Conservation (phyloP, 2,888 invertebrate species). For the Bellardia pandia region DNA sequence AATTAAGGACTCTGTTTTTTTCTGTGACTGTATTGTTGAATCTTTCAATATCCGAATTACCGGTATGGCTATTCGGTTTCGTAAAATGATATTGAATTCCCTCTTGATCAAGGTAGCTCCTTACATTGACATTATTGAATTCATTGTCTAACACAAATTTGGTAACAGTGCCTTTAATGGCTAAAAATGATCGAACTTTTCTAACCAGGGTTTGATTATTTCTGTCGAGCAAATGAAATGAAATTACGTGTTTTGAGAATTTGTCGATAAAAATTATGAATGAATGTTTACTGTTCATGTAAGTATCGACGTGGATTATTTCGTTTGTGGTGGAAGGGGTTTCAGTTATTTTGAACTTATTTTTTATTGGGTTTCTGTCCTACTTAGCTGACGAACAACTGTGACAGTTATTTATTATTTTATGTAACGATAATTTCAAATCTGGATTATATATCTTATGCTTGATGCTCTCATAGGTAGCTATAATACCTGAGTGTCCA, state of each 20-base stretch:
- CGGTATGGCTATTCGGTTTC: conserved; percentile 56
- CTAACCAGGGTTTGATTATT: not conserved
- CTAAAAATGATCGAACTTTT: conserved; percentile 49
- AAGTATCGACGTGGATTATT: not conserved
- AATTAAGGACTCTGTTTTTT: conserved; percentile 42
- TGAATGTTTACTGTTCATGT: conserved; percentile 12
- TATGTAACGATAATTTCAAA: not conserved
- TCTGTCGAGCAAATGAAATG: conserved; percentile 43
- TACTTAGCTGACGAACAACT: not conserved
- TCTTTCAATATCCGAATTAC: conserved; percentile 35
- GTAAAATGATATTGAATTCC: conserved; percentile 38
- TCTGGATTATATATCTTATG: not conserved
- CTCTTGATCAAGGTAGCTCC: conserved; percentile 21
- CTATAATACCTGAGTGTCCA: conserved; percentile 64
- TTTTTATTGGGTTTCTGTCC: not conserved
- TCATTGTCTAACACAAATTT: conserved; percentile 62
- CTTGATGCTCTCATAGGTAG: conserved; percentile 60
- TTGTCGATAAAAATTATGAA: conserved; percentile 64
- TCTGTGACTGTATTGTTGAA: conserved; percentile 5
- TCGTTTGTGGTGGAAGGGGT: not conserved
- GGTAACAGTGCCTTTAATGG: conserved; percentile 38
- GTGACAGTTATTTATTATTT: not conserved
- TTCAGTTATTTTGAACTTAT: not conserved
- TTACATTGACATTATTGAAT: conserved; percentile 56
- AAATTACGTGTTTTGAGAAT: conserved; percentile 58